Evolutionary conservation across 1,140 invertebrate species (phyloP), one percentile per base, ranked within the genome.

Genomic region (Microvelia longipes): DNA sequence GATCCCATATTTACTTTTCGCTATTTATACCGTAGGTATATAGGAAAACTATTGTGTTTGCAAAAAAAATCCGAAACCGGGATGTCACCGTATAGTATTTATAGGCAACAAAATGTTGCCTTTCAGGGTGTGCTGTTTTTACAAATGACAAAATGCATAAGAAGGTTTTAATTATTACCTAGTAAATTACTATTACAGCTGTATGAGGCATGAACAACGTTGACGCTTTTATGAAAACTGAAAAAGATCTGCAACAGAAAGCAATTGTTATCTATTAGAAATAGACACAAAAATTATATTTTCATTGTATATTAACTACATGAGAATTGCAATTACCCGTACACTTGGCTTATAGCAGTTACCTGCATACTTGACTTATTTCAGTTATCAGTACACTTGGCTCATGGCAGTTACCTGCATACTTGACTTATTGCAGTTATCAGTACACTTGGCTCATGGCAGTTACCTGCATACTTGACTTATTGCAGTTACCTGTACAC

Each of bases 141-240:
- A 67, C 29, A 63, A 71, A 68, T 72, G 67, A 74, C 62, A 66
- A 70, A 29, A 66, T 70, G 64, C 26, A 24, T 15, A 5, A 29
- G 28, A 65, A 74, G 78, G 66, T 76, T 75, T 11, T 75, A 62
- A 29, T 71, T 68, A 30, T 73, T 66, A n/a, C 85, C 85, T 63
- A 90, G 74, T 69, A 90, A 76, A 5, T 85, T 86, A 50, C 82
- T 82, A 71, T 80, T 84, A 71, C 84, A 83, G 77, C 91, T 91
- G 1, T 90, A 82, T 11, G 87, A 88, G n/a, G 89, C 89, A 81
- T 92, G 90, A 69, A 91, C 85, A 29, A 90, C 81, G 76, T 88
- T 90, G 26, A 83, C 72, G 73, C 84, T 80, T 28, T 84, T 80
- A 13, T 83, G 75, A 77, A 90, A 89, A 26, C 81, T 83, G 75